Evolutionary conservation across 2,888 invertebrate genomes (phyloP), one percentile per base, ranked within the genome.

Genomic region (Leptopilina drosophilae): DNA sequence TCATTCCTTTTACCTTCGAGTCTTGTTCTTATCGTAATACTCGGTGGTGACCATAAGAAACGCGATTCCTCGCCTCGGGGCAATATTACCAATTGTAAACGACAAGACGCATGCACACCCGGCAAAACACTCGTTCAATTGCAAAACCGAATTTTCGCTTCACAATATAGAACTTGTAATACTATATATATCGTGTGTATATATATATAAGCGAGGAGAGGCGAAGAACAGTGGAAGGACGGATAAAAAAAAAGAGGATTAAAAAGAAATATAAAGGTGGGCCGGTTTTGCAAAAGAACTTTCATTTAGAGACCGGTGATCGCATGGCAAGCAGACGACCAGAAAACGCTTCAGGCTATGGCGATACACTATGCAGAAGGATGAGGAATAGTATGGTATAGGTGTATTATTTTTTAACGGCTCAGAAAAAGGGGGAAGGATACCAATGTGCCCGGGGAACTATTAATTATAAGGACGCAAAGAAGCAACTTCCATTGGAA

Each of bases 381-480:
- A 69, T 69, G 67, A 69, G 46, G 14, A 42, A 40, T 64, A 64
- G 75, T 75, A 59, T 42, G 42, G 42, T 42, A 65, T 77, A 77
- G 69, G 75, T 75, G 76, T 81, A 81, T 82, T 80, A 78, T 76
- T 81, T 76, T 78, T 79, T 77, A 67, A 33, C 42, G 9, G 33
- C 53, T 65, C 77, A 78, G 73, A 78, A 65, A 69, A 79, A 67
- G 33, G 33, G 64, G 80, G 77, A 80, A 82, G 78, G 80, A 78
- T 33, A 53, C 12, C 33, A 66, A 33, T 76, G 81, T 15, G n/a
- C 80, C 80, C 85, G 82, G 84, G 84, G 82, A 88, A 87, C 90
- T 90, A 90, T 90, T 90, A 90, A 91, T 91, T 91, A 90, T 49
- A 49, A 49, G 49, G 42, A 42, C 42, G 42, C 42, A 8, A 42